Base-by-base conservation (phyloP, 37 sponge, comb jelly and placozoan species). In the Tethya wilhelma region DNA sequence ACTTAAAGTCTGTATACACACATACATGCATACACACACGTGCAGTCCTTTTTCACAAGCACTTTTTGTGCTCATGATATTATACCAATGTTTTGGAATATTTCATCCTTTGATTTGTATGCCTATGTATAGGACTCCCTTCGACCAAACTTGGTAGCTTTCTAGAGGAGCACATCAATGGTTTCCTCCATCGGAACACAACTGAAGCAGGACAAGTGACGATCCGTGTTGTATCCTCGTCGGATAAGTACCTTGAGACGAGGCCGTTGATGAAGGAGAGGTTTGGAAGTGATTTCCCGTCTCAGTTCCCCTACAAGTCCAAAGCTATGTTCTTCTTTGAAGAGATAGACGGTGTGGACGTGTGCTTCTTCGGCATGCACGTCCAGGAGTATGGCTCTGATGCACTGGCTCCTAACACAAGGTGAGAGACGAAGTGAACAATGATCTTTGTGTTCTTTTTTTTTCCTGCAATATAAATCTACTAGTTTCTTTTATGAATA, bases 281-380 rank as follows among this genome's bases (percentile, higher is more conserved):
- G 84, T 96, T 75, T 58, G 30, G 26, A 30, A 71, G 66, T 1
- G 87, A 95, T 12, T 91, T 96, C 55, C 96, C 89, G 9, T 79
- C 75, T 40, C 71, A 80, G 55, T 91, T 98, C 44, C 99, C 99
- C 0, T 98, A 91, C 74, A 74, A 88, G 25, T 90, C 97, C 22
- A 98, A 98, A 67, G 99, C 99, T 29, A 59, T 98, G 84, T 98
- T 98, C 84, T 97, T 90, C 38, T 98, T 98, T 89, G 93, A 98
- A 71, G 93, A 91, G 75, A 90, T 93, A 57, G 99, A 98, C 64
- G 95, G 97, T 14, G 91, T 86, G 20, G 99, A 98, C 30, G 95
- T 98, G 29, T 98, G 99, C 44, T 96, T 98, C 90, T 98, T 96
- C 80, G 99, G 99, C 28, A 88, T 98, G 90, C 99, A 98, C 65